phyloP scores from a whole-genome alignment of 1,140 invertebrate species.

The Drosophila arizonae region DNA sequence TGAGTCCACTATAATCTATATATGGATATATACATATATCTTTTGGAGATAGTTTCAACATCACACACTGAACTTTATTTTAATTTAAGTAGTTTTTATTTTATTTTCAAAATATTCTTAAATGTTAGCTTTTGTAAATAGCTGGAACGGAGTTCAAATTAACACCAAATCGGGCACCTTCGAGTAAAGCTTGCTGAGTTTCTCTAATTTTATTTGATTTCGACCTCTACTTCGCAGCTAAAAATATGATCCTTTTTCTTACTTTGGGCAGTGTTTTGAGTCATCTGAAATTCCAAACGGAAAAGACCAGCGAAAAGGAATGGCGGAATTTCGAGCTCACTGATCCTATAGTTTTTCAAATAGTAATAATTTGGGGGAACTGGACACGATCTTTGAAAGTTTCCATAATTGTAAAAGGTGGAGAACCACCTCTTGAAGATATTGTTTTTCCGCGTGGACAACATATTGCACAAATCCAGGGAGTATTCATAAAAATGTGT shows the following conservation, averaged over 20 bases:
- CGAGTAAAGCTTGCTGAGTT: too few relatives aligned
- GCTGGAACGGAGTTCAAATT: too few relatives aligned
- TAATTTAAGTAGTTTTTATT: too few relatives aligned
- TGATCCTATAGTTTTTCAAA: constrained; percentile 18
- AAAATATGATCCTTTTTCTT: constrained; percentile 20
- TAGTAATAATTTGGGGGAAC: constrained; percentile 27
- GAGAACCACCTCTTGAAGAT: constrained; percentile 51
- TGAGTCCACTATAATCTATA: too few relatives aligned
- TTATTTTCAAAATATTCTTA: too few relatives aligned
- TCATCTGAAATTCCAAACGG: constrained; percentile 26
- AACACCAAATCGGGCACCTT: too few relatives aligned
- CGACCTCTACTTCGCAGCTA: constrained; percentile 16
- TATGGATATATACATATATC: too few relatives aligned
- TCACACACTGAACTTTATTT: too few relatives aligned
- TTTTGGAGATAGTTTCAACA: too few relatives aligned
- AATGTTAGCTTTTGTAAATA: too few relatives aligned
- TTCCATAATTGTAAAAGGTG: constrained; percentile 24
- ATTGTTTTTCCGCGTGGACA: constrained; percentile 23
- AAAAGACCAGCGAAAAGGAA: constrained; percentile 28
- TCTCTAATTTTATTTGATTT: constrained; percentile 42
- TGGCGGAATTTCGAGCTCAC: constrained; percentile 2
- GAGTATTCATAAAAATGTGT: constrained; percentile 39
- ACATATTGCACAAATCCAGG: constrained; percentile 47
- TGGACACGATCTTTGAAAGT: constrained; percentile 32
- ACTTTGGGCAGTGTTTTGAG: neutral